phyloP scores from a whole-genome alignment of 1,140 invertebrate species.

The Eueides isabella region DNA sequence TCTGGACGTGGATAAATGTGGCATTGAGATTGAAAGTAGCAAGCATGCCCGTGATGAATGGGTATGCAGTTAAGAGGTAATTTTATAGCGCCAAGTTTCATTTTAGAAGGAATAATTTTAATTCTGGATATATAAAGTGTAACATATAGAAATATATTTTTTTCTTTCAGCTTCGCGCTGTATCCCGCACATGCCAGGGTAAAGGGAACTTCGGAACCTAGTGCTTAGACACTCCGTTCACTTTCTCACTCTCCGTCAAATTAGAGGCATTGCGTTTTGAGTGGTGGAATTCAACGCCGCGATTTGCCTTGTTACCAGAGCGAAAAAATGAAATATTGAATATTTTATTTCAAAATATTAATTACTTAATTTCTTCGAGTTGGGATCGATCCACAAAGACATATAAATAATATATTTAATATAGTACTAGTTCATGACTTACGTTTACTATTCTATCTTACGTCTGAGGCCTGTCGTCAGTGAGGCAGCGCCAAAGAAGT shows the following conservation, averaged over 20 bases:
- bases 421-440: too few relatives aligned
- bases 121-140: not conserved
- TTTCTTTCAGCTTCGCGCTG: not conserved
- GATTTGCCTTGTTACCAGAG: too few relatives aligned
- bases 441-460: too few relatives aligned
- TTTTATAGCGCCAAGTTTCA: slow-evolving; percentile 1
- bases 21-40: slow-evolving; percentile 3
- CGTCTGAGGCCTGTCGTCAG: too few relatives aligned
- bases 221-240: not conserved
- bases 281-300: not conserved
- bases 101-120: not conserved
- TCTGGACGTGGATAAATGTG: slow-evolving; percentile 37
- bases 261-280: not conserved
- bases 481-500: too few relatives aligned
- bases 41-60: slow-evolving; percentile 11
- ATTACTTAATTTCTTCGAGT: not conserved
- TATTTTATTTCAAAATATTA: not conserved
- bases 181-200: not conserved
- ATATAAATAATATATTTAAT: too few relatives aligned
- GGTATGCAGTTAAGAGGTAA: slow-evolving; percentile 21
- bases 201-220: not conserved
- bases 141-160: too few relatives aligned
- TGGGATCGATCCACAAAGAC: too few relatives aligned
- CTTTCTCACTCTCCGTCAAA: too few relatives aligned
- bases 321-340: too few relatives aligned